Base-by-base conservation (phyloP, 92 coral and sea anemone genomes). In the Chrysogorgia sp. region DNA sequence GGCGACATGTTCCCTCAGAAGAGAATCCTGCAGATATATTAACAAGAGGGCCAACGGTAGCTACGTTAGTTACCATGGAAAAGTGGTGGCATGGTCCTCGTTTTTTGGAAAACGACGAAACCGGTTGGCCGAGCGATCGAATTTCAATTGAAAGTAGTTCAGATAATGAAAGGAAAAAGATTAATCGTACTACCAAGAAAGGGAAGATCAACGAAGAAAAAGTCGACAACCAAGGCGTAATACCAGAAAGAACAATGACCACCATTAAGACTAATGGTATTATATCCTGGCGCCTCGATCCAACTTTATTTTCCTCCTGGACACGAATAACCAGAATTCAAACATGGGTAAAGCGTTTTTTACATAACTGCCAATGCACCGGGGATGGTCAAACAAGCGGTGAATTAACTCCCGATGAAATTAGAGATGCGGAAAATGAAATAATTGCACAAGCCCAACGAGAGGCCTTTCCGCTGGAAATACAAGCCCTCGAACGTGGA, bases 341-440 rank as follows among this genome's bases (percentile, higher is more conserved):
- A 43, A 74, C 75, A 14, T 77, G 82, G 75, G 75, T 77, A 3
- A 32, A 63, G 28, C 82, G 74, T 22, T 63, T 77, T 26, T 41
- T 78, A 59, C 43, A 29, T 47, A 78, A 63, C 55, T 62, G 83
- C 63, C 43, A 24, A 37, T n/a, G n/a, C n/a, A 33, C 83, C 41
- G 34, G 19, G 5, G 19, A 14, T 5, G 7, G 34, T 26, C 31
- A 9, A 14, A 20, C 13, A 45, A 45, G 52, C 19, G 52, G 52
- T 19, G 52, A 56, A 56, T n/a, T 56, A 20, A 56, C 22, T n/a
- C 8, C 62, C 17, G 62, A 56, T 8, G 62, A 56, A 56, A 56
- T 56, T 20, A 20, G 21, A 56, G 62, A 56, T n/a, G 62, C 62
- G 23, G 62, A 56, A 56, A 56, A 56, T 56, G 62, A 7, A 8